Percentiles rank a stretch among this genome's conserved stretches.
Evolutionary conservation across 2,797 vertebrate genomes (phyloP).

Genomic region (Neosilurus hyrtlii): DNA sequence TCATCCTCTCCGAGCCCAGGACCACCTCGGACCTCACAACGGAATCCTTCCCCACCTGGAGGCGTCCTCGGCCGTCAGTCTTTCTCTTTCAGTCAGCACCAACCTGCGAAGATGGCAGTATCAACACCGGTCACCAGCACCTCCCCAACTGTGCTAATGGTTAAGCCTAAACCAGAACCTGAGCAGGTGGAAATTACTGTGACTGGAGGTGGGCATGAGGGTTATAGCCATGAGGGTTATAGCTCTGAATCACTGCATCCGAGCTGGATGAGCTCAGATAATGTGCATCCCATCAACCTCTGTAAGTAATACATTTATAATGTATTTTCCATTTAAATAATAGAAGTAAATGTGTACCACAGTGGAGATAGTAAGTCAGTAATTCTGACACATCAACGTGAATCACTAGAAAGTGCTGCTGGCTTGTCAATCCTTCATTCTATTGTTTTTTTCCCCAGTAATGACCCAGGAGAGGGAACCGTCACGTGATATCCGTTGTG

Average conservation of each 20-base stretch:
- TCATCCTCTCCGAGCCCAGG: slow-evolving; percentile 74
- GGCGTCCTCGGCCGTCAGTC: slow-evolving; percentile 63
- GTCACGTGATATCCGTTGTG: slow-evolving; percentile 84
- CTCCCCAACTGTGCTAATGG: slow-evolving; percentile 62
- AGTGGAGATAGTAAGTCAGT: neutral
- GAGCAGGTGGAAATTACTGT: slow-evolving; percentile 82
- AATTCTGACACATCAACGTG: neutral
- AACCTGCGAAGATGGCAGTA: slow-evolving; percentile 76
- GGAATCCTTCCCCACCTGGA: slow-evolving; percentile 67
- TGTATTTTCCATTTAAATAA: neutral
- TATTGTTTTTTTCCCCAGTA: slow-evolving; percentile 63
- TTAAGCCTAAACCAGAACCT: slow-evolving; percentile 87
- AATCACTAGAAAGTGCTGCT: neutral
- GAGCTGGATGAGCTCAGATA: slow-evolving; percentile 78
- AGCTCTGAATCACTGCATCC: slow-evolving; percentile 61
- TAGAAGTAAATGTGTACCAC: neutral
- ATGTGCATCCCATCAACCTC: slow-evolving; percentile 81
- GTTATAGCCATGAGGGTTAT: slow-evolving; percentile 58
- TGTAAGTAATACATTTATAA: slow-evolving; percentile 69
- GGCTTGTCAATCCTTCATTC: neutral
- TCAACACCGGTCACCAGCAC: slow-evolving; percentile 55
- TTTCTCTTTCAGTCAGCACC: slow-evolving; percentile 68
- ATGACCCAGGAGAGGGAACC: slow-evolving; percentile 80
- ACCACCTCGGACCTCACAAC: slow-evolving; percentile 64
- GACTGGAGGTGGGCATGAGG: slow-evolving; percentile 61